Percentiles rank a stretch among this genome's conserved stretches.
Conservation (phyloP, 1,140 invertebrate genomes). For the Diachasmimorpha longicaudata region DNA sequence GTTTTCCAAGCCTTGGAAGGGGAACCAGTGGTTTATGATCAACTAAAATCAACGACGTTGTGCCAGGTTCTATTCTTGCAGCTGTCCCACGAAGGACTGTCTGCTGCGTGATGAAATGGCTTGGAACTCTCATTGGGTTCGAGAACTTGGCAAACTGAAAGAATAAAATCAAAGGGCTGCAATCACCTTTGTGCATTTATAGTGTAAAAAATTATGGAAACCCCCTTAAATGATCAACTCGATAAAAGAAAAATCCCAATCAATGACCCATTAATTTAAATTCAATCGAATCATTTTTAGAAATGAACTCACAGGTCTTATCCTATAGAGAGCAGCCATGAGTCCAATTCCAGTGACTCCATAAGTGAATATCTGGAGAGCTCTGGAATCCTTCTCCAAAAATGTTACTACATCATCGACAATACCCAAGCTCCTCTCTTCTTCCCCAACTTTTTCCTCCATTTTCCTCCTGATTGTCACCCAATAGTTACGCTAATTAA, state of each 20-base stretch:
- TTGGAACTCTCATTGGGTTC: conserved; percentile 60
- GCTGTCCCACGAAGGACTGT: conserved; percentile 57
- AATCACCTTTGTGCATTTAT: too few relatives aligned
- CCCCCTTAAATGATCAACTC: too few relatives aligned
- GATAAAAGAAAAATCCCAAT: neutral
- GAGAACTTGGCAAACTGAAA: conserved; percentile 61
- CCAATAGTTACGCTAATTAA: neutral
- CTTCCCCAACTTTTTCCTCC: neutral
- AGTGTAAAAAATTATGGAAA: too few relatives aligned
- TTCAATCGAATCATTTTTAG: neutral
- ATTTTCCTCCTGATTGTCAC: neutral
- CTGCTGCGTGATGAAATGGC: conserved; percentile 56
- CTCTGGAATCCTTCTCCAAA: conserved; percentile 57
- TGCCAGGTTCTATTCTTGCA: conserved; percentile 57
- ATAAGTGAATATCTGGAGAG: conserved; percentile 61
- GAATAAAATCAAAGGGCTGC: conserved; percentile 8
- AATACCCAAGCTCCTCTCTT: conserved; percentile 23
- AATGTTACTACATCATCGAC: conserved; percentile 49
- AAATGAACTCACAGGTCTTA: conserved; percentile 60
- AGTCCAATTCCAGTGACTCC: conserved; percentile 61
- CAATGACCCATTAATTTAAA: neutral
- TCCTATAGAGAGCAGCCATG: conserved; percentile 59
- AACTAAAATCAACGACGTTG: conserved; percentile 56
- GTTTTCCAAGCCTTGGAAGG: conserved; percentile 46
- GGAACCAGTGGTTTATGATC: conserved; percentile 62